Evolutionary conservation across 2,113 vertebrate species (phyloP), one percentile per base, ranked within the genome.

Genomic region (Vanacampus margaritifer): DNA sequence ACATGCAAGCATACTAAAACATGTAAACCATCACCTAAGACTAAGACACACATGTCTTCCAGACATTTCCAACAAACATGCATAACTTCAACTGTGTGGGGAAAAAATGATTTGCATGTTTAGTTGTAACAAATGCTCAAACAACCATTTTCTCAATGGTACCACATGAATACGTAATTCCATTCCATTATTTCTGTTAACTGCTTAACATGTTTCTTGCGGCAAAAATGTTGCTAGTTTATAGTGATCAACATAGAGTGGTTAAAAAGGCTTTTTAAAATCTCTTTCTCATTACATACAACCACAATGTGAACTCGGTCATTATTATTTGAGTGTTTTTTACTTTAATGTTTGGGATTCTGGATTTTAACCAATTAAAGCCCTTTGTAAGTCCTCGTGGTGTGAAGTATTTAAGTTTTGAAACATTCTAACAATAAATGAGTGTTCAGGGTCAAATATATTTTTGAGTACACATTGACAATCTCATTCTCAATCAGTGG

Each of bases 1-100:
- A 65, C 24, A 37, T 37, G 58, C 23, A 21, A 39, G 36, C 35
- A 75, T 36, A 48, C 73, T 71, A 24, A 17, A 66, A 10, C 24
- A 54, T 24, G 13, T 57, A 58, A 76, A 66, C 71, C 78, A 80
- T n/a, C 45, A 68, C 58, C 32, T 71, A 69, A 41, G 80, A 62
- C 32, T 71, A 69, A 41, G 80, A 74, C 74, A 65, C 1, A 5
- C 2, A 32, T 32, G 28, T 69, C 19, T 41, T 3, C 17, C 23
- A 74, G 4, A 72, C 14, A 71, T 54, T 63, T 76, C 45, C 12
- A 69, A 56, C 7, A 45, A 68, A 73, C 2, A 1, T 24, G 39
- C 54, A 77, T 70, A 64, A 26, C 60, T 26, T 61, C 19, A 11
- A 37, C 21, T 12, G 3, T 23, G n/a, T 43, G 37, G 6, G 4